Base-by-base conservation (phyloP, 2,113 vertebrate genomes). In the Petromus typicus region DNA sequence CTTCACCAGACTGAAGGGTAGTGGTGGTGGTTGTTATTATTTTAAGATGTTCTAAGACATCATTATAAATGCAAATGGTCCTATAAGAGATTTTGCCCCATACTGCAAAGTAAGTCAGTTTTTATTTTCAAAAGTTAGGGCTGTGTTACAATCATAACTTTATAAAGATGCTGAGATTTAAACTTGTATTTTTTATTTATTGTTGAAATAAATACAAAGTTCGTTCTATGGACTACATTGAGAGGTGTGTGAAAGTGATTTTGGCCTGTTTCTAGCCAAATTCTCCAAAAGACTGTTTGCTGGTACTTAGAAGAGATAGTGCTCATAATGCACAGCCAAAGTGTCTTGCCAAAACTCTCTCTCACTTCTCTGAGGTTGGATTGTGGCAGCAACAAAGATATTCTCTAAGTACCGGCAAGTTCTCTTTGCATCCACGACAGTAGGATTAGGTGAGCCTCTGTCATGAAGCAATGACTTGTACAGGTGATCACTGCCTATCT, bases 311-410 rank as follows among this genome's bases (percentile, higher is more conserved):
- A 88, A 92, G 92, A 90, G 94, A 94, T 94, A 93, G 91, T 90
- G 63, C 89, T 96, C 91, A 96, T 94, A 97, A 94, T 66, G 97
- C 86, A 86, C 80, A 94, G 91, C 81, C 86, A 95, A 96, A 93
- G 75, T 86, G 86, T 91, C 37, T 96, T 84, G 89, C 91, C 93
- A 94, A 73, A 81, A 89, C 40, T 27, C 9, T 59, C 51, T 95
- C 59, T 78, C 45, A 66, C 64, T 64, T 89, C 56, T 81, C 64
- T 27, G 57, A 43, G 89, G 81, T 82, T 73, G 51, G 66, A 83
- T 48, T 32, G 43, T 6, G 56, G 37, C 18, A 51, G 86, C 34
- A 34, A 12, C 5, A 27, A 11, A 90, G 40, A 82, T 18, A 23
- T 63, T 59, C 3, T 54, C 45, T 6, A 82, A 85, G 30, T 64